Evolutionary conservation across 2,113 vertebrate genomes (phyloP).

Genomic region (Periophthalmus modestus): DNA sequence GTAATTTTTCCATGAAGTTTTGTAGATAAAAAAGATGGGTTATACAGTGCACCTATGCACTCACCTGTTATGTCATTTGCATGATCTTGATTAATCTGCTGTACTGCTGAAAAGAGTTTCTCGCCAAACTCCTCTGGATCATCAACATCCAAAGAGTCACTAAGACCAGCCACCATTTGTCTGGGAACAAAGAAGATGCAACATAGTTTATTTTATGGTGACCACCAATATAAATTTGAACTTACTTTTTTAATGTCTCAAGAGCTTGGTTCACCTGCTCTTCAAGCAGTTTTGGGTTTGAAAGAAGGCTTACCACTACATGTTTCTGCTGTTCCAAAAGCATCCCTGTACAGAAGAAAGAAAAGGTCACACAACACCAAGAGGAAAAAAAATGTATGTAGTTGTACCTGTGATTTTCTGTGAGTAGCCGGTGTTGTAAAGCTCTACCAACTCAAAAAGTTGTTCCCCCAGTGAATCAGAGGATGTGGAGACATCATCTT

Average conservation of each 20-base stretch:
- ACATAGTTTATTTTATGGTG: not conserved
- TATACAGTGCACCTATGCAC: not conserved
- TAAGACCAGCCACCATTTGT: conserved; percentile 49
- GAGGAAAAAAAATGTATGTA: not conserved
- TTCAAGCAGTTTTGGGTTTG: conserved; percentile 69
- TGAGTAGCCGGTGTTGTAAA: conserved; percentile 77
- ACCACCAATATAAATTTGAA: not conserved
- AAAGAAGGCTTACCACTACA: conserved; percentile 69
- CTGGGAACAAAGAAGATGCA: conserved; percentile 36
- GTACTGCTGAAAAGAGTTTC: conserved; percentile 73
- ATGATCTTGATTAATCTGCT: conserved; percentile 69
- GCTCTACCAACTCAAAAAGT: conserved; percentile 77
- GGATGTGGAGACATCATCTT: conserved; percentile 69
- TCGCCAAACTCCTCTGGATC: conserved; percentile 76
- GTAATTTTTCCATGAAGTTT: not conserved
- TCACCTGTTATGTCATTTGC: conserved; percentile 80
- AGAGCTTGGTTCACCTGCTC: conserved; percentile 72
- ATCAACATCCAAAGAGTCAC: conserved; percentile 67
- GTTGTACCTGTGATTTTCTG: conserved; percentile 80
- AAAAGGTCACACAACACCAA: not conserved
- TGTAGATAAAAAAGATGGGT: not conserved
- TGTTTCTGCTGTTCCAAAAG: conserved; percentile 79
- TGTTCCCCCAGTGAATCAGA: conserved; percentile 81
- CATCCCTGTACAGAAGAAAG: conserved; percentile 70
- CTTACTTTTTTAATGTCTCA: conserved; percentile 74